Conservation (phyloP, 2,113 vertebrate species). For the Bothrops jararaca region DNA sequence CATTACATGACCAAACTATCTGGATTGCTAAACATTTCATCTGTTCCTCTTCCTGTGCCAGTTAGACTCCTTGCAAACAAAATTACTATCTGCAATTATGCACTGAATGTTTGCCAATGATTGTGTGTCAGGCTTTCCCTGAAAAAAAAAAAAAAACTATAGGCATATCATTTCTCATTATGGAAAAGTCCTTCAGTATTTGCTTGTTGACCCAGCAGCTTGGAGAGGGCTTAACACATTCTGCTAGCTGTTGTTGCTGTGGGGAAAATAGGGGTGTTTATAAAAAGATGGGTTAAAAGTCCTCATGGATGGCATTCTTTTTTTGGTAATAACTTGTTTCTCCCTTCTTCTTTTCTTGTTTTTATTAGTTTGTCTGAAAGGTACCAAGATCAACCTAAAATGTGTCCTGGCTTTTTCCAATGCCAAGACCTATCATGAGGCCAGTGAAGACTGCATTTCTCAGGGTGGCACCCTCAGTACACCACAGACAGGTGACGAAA, state of each 20-base stretch:
- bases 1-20: neutral
- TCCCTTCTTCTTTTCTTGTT: fast-evolving
- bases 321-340: conserved; percentile 4
- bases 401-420: conserved; percentile 78
- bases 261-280: neutral
- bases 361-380: conserved; percentile 84
- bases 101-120: neutral
- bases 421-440: conserved; percentile 80
- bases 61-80: neutral
- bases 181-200: neutral
- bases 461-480: conserved; percentile 82
- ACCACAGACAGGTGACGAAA: conserved; percentile 74
- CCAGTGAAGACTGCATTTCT: conserved; percentile 88
- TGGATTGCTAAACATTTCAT: neutral
- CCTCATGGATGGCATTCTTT: neutral
- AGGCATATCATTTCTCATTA: neutral
- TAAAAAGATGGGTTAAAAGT: neutral
- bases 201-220: neutral
- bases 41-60: neutral
- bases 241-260: neutral
- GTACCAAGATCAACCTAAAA: conserved; percentile 83
- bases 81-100: neutral
- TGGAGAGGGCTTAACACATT: too few relatives aligned
- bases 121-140: neutral
- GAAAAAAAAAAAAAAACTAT: neutral